Evolutionary conservation across 2,888 invertebrate genomes (phyloP).

Genomic region (Protula sp.): DNA sequence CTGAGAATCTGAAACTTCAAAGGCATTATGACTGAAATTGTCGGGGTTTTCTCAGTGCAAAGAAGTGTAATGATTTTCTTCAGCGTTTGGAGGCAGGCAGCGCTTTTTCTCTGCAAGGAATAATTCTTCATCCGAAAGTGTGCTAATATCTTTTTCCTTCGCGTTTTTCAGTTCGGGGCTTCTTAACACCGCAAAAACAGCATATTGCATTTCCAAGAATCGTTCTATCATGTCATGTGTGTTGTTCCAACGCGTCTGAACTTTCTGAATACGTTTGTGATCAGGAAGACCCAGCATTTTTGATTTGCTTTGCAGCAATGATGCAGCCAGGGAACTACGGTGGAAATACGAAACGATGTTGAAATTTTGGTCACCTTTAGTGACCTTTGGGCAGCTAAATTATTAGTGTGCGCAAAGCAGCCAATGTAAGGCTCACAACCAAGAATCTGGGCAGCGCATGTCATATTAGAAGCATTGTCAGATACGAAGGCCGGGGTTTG

Average conservation of each 20-base stretch:
- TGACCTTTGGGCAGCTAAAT: not conserved
- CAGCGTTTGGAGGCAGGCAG: too few species aligned
- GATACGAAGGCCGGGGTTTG: not conserved
- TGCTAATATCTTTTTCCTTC: not conserved
- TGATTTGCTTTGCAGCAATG: too few species aligned
- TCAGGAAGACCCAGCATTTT: not conserved
- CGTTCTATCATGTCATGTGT: too few species aligned
- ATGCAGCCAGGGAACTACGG: not conserved
- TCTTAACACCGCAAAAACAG: too few species aligned
- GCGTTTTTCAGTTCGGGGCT: too few species aligned
- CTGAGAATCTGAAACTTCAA: too few species aligned
- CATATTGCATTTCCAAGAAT: too few species aligned
- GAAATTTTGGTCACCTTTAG: not conserved
- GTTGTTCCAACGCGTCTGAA: not conserved
- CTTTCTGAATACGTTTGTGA: not conserved
- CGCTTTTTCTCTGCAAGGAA: too few species aligned
- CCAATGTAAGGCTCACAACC: not conserved
- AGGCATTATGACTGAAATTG: too few species aligned
- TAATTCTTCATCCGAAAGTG: too few species aligned
- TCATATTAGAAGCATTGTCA: not conserved
- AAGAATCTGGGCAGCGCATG: not conserved
- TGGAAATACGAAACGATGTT: not conserved
- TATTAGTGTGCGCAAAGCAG: not conserved
- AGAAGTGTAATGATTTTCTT: too few species aligned
- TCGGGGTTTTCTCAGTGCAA: too few species aligned